A percentile compares a stretch with the other conserved stretches of the same genome.
Evolutionary conservation across 2,888 invertebrate species (phyloP).

Genomic region (Pteria penguin): DNA sequence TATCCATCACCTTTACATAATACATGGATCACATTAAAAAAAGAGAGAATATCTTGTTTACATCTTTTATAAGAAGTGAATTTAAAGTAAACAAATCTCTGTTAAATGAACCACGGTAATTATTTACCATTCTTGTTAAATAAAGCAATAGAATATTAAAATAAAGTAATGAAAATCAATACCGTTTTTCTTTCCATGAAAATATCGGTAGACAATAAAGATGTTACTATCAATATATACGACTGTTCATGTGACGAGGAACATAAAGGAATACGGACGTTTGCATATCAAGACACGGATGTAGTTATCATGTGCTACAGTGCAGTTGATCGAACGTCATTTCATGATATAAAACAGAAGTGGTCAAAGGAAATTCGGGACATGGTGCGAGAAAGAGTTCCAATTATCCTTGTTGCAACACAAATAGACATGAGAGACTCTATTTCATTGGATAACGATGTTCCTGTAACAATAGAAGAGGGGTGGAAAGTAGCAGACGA

Average conservation of each 20-base stretch:
- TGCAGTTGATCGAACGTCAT: conserved; percentile 67
- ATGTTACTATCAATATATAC: conserved; percentile 57
- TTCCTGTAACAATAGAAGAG: conserved; percentile 59
- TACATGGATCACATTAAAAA: too few relatives aligned
- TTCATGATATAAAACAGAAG: conserved; percentile 60
- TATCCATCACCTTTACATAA: too few relatives aligned
- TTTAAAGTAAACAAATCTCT: too few relatives aligned
- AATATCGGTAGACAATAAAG: conserved; percentile 52
- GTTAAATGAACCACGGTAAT: too few relatives aligned
- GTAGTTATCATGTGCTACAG: conserved; percentile 69
- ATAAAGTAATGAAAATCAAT: too few relatives aligned
- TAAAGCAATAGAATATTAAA: too few relatives aligned
- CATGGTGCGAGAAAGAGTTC: conserved; percentile 61
- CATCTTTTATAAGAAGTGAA: not conserved
- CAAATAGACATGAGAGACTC: conserved; percentile 66
- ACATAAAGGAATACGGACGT: conserved; percentile 63
- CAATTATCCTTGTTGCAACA: conserved; percentile 67
- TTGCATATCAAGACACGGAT: conserved; percentile 69
- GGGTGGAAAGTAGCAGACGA: conserved; percentile 59
- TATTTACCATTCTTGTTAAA: too few relatives aligned
- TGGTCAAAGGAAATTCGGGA: conserved; percentile 70
- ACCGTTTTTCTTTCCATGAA: conserved; percentile 44
- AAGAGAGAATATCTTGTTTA: too few relatives aligned
- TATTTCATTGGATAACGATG: conserved; percentile 52
- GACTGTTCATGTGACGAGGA: conserved; percentile 64